Base-by-base conservation (phyloP, 1,140 invertebrate species). In the Aradophagus sp. region DNA sequence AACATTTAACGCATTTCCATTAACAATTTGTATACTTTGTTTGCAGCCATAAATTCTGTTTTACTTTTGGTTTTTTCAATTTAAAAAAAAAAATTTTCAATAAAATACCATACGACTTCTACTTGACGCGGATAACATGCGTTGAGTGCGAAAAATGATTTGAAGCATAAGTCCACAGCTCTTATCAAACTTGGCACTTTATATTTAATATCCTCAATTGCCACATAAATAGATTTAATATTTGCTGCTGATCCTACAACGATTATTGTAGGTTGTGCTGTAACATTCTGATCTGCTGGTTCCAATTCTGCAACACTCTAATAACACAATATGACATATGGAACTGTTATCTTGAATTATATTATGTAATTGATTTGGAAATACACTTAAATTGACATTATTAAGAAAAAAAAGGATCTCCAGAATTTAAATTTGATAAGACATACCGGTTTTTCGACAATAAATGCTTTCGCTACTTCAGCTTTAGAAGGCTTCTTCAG, bases 41-140 rank as follows among this genome's bases (percentile, higher is more conserved):
- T 39, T 1, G 19, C 52, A 5, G 10, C 10, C 10, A 17, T 26
- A 6, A 34, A 56, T 36, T 56, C 29, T 5, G 35, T 38, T 38
- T 27, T 52, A 13, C 20, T 52, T 15, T 38, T 52, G 17, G 13
- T 52, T 11, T 34, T 29, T 10, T 6, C 7, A n/a, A 55, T 55
- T 1, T 44, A 4, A 35, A 42, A 55, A n/a, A 55, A 35, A 15
- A 45, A 56, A 13, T 45, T 56, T 5, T 56, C 53, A 2, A 56
- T 27, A 16, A 45, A 56, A 19, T 27, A 45, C 39, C 53, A 56
- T 5, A 56, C n/a, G 1, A 17, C n/a, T 36, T 56, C 41, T 1
- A 41, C 15, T 36, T 36, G 12, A 1, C 39, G 17, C 0, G 44
- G 56, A 26, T 61, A 61, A 3, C 0, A 38, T 3, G 44, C 35